phyloP scores from a whole-genome alignment of 2,888 invertebrate species.

The Idaea dimidiata region DNA sequence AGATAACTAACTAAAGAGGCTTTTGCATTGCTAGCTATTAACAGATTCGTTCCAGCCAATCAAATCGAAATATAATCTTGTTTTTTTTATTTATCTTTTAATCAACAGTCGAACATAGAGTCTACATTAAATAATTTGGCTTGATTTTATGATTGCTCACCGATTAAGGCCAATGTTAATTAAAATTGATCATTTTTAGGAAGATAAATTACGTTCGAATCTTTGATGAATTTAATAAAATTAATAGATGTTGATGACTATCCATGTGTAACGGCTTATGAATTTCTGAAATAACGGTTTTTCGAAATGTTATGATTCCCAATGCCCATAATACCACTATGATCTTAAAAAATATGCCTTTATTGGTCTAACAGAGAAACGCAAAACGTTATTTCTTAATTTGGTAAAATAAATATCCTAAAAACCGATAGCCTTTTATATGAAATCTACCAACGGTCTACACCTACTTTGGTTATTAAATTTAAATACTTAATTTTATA shows the following conservation, averaged over 20 bases:
- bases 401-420: too few relatives aligned
- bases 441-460: not conserved
- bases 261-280: not conserved
- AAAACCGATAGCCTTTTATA: not conserved
- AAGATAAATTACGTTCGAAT: not conserved
- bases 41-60: slow-evolving; percentile 42
- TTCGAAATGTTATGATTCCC: not conserved
- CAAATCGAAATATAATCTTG: slow-evolving; percentile 40
- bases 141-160: slow-evolving; percentile 28
- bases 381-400: too few relatives aligned
- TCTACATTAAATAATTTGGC: slow-evolving; percentile 24
- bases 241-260: not conserved
- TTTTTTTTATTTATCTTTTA: slow-evolving; percentile 40
- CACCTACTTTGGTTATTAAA: not conserved
- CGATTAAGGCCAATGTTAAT: slow-evolving; percentile 32
- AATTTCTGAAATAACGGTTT: not conserved
- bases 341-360: not conserved
- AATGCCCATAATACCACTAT: not conserved
- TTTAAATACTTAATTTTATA: slow-evolving; percentile 18
- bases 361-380: not conserved
- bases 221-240: not conserved
- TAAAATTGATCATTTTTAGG: slow-evolving; percentile 8
- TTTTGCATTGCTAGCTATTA: slow-evolving; percentile 26
- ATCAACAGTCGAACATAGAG: slow-evolving; percentile 28
- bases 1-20: slow-evolving; percentile 4